phyloP scores from a whole-genome alignment of 1,140 invertebrate species.

The Bemisia tabaci region DNA sequence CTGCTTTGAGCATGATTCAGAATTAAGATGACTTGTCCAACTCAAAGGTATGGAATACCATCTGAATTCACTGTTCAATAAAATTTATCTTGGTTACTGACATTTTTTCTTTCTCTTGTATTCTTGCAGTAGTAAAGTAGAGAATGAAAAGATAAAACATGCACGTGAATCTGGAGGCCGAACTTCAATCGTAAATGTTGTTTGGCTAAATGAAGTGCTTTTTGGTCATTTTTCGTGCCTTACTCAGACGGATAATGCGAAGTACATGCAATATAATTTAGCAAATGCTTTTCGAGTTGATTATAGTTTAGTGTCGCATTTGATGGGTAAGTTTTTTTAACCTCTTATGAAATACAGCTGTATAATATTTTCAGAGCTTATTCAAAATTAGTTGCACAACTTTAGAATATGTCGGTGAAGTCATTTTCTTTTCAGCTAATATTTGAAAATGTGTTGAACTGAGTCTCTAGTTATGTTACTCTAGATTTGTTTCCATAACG shows the following conservation, averaged over 20 bases:
- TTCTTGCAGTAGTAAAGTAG: conserved; percentile 41
- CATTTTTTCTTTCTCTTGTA: too few relatives aligned
- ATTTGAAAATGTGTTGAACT: too few relatives aligned
- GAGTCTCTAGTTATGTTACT: too few relatives aligned
- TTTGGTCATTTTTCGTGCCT: conserved; percentile 73
- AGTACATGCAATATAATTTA: conserved; percentile 75
- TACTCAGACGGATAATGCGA: conserved; percentile 62
- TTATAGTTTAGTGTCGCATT: conserved; percentile 65
- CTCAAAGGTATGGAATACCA: too few relatives aligned
- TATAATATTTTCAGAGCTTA: too few relatives aligned
- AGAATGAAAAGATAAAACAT: conserved; percentile 75
- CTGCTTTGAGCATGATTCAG: too few relatives aligned
- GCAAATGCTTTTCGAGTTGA: conserved; percentile 74
- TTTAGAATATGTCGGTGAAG: background rate
- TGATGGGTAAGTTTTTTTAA: conserved; percentile 64
- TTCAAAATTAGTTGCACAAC: too few relatives aligned
- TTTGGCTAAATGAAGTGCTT: conserved; percentile 87
- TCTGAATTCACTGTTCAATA: too few relatives aligned
- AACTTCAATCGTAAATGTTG: conserved; percentile 71
- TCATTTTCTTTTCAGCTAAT: conserved; percentile 15
- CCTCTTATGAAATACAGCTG: too few relatives aligned
- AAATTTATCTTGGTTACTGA: too few relatives aligned
- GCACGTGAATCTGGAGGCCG: conserved; percentile 73
- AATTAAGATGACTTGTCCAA: too few relatives aligned
- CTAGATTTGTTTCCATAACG: too few relatives aligned